These are phyloP conservation scores for Morinoia aosen DNA, from an alignment of 2,888 invertebrate genomes.

Conservation along the genomic window DNA sequence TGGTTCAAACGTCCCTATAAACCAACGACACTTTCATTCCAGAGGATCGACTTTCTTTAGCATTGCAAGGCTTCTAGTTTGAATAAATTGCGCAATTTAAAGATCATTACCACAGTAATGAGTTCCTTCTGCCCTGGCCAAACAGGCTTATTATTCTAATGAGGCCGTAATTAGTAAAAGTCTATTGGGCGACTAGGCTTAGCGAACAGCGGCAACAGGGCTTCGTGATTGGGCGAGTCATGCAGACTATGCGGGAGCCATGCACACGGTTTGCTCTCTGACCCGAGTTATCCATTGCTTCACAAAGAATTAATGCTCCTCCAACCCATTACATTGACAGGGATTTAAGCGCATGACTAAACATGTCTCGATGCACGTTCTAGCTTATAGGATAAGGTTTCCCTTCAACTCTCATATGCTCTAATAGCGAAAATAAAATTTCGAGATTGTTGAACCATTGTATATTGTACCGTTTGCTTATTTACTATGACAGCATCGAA, in stretches of 20 bases:
- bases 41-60: not conserved
- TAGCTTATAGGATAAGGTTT: not conserved
- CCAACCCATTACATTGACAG: not conserved
- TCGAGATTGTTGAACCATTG: not conserved
- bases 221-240: not conserved
- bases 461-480: not conserved
- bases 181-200: not conserved
- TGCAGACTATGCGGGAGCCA: not conserved
- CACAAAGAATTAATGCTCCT: not conserved
- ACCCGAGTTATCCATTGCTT: not conserved
- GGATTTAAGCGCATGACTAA: not conserved
- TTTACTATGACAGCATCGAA: not conserved
- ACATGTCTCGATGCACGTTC: not conserved
- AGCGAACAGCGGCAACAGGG: not conserved
- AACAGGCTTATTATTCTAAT: slow-evolving; percentile 47
- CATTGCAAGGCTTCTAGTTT: not conserved
- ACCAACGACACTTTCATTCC: not conserved
- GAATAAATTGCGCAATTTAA: not conserved
- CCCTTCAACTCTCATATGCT: not conserved
- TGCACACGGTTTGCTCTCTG: not conserved
- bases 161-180: slow-evolving; percentile 24
- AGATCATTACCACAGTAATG: slow-evolving; percentile 24
- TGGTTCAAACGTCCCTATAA: not conserved
- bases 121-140: not conserved
- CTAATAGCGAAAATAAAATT: not conserved